Conservation (phyloP, 1,140 invertebrate genomes). For the Spodoptera frugiperda region DNA sequence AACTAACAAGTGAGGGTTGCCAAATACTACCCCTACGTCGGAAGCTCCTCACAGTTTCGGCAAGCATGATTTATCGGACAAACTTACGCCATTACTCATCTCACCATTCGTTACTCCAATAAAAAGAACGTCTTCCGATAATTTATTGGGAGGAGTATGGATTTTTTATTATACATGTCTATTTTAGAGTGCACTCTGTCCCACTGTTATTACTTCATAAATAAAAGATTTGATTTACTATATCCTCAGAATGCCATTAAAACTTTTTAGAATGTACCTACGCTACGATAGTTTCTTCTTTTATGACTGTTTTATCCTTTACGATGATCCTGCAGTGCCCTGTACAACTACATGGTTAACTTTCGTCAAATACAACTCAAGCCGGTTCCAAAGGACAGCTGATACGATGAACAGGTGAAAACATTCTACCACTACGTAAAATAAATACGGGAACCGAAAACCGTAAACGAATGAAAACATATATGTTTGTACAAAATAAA, state of each 20-base stretch:
- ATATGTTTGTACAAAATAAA: slow-evolving; percentile 29
- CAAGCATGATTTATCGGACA: slow-evolving; percentile 82
- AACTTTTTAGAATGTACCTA: slow-evolving; percentile 47
- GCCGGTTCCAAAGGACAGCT: slow-evolving; percentile 45
- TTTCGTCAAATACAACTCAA: slow-evolving; percentile 5
- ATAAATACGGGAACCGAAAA: slow-evolving; percentile 4
- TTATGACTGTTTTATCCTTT: slow-evolving; percentile 41
- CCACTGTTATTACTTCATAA: slow-evolving; percentile 66
- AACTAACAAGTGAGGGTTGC: slow-evolving; percentile 72
- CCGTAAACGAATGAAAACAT: slow-evolving; percentile 33
- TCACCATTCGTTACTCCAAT: slow-evolving; percentile 84
- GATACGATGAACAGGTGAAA: slow-evolving; percentile 47
- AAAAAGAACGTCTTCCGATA: slow-evolving; percentile 83
- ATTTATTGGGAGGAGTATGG: slow-evolving; percentile 79
- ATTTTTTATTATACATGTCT: slow-evolving; percentile 80
- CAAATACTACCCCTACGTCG: slow-evolving; percentile 73
- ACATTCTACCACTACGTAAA: slow-evolving; percentile 36
- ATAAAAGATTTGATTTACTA: slow-evolving; percentile 66
- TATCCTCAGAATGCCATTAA: slow-evolving; percentile 55
- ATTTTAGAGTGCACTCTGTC: slow-evolving; percentile 72
- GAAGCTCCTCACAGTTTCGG: slow-evolving; percentile 73
- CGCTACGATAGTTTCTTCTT: slow-evolving; percentile 44
- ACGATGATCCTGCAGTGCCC: slow-evolving; percentile 2
- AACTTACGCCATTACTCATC: slow-evolving; percentile 84
- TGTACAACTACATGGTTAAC: not conserved